Conservation (phyloP, 1,140 invertebrate genomes). For the Acromyrmex echinatior region DNA sequence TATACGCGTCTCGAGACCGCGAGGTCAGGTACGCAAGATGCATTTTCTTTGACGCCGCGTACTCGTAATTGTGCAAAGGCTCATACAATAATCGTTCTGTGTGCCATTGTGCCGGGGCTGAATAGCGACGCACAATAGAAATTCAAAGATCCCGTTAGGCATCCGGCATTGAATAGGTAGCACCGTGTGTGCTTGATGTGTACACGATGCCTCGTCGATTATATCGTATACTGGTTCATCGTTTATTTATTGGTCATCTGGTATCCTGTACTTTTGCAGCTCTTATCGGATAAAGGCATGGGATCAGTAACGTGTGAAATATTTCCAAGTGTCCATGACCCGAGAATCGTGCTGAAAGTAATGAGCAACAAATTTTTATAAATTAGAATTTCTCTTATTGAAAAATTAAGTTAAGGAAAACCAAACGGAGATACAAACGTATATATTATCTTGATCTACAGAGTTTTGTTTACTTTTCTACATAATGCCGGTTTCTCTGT, state of each 20-base stretch:
- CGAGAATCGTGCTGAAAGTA: too few relatives aligned
- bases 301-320: not conserved
- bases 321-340: not conserved
- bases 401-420: too few relatives aligned
- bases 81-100: conserved; percentile 27
- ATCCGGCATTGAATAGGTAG: conserved; percentile 46
- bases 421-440: too few relatives aligned
- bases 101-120: conserved; percentile 50
- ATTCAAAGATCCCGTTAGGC: conserved; percentile 61
- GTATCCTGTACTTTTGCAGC: not conserved
- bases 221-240: not conserved
- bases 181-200: not conserved
- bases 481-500: too few relatives aligned
- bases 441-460: too few relatives aligned
- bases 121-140: conserved; percentile 54
- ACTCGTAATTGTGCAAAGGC: conserved; percentile 9
- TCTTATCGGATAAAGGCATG: not conserved
- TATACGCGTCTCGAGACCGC: conserved; percentile 17
- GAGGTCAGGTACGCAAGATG: conserved; percentile 41
- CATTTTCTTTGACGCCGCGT: conserved; percentile 34
- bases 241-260: conserved; percentile 33
- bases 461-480: too few relatives aligned
- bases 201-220: not conserved
- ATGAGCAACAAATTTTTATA: too few relatives aligned
- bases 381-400: too few relatives aligned